These are phyloP conservation scores for Spodoptera picta DNA, from an alignment of 2,888 invertebrate species.

Conservation along the genomic window DNA sequence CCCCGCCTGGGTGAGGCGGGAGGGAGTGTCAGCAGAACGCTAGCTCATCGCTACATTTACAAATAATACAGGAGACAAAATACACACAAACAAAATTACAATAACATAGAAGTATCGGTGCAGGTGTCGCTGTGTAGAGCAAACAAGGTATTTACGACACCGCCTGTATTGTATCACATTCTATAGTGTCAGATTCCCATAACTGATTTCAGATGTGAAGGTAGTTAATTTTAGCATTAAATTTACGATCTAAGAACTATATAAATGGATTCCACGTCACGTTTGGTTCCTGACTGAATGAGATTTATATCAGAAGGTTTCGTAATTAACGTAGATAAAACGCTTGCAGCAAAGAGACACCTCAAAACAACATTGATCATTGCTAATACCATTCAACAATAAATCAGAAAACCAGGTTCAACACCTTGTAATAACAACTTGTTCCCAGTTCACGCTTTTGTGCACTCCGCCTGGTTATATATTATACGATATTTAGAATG, in stretches of 20 bases:
- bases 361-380: slow-evolving; percentile 79
- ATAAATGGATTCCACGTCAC: slow-evolving; percentile 57
- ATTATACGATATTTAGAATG: slow-evolving; percentile 75
- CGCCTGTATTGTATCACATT: slow-evolving; percentile 43
- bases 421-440: slow-evolving; percentile 83
- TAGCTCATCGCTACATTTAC: slow-evolving; percentile 20
- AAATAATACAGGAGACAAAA: not conserved
- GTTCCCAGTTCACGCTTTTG: slow-evolving; percentile 66
- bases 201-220: slow-evolving; percentile 44
- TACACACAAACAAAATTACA: not conserved
- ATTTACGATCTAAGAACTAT: slow-evolving; percentile 49
- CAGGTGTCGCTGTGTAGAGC: not conserved
- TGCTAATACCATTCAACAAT: slow-evolving; percentile 77
- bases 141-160: slow-evolving; percentile 45
- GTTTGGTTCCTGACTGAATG: slow-evolving; percentile 53
- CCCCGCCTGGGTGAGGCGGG: too few relatives aligned
- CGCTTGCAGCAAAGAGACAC: slow-evolving; percentile 74
- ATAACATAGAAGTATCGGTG: not conserved
- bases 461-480: slow-evolving; percentile 72
- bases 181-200: slow-evolving; percentile 51
- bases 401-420: slow-evolving; percentile 83
- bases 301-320: slow-evolving; percentile 62
- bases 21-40: too few relatives aligned
- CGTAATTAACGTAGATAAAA: slow-evolving; percentile 72
- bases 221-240: slow-evolving; percentile 49